Percentiles rank a stretch among this genome's conserved stretches.
phyloP scores from a whole-genome alignment of 2,797 vertebrate genomes.

The Euphonia xanthogaster region DNA sequence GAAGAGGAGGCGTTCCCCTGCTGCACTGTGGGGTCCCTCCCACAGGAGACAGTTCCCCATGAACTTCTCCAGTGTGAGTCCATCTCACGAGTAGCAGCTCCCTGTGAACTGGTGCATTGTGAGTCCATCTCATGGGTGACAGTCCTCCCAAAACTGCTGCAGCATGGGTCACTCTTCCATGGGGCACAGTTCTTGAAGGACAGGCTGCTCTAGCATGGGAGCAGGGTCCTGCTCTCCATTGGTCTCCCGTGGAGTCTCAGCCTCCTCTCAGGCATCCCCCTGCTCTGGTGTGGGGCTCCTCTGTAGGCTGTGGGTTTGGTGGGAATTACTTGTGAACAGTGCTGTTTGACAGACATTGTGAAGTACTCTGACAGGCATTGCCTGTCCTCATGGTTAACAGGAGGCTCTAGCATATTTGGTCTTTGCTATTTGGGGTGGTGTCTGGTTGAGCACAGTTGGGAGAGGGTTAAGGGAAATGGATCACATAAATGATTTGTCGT shows the following conservation, averaged over 20 bases:
- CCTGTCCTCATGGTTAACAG: background rate
- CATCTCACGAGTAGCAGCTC: background rate
- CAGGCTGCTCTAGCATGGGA: background rate
- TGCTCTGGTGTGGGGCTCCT: background rate
- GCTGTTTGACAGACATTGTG: background rate
- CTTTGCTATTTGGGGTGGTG: background rate
- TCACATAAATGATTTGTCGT: background rate
- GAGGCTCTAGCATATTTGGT: background rate
- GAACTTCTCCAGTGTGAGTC: fast-evolving
- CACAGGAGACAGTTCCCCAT: background rate
- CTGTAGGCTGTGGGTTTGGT: fast-evolving
- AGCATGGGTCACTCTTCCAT: background rate
- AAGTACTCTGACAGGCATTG: background rate
- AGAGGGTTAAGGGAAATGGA: background rate
- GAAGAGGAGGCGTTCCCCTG: background rate
- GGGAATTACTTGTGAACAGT: background rate
- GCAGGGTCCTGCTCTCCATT: background rate
- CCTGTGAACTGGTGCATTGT: fast-evolving
- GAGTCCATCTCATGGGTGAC: background rate
- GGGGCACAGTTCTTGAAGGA: background rate
- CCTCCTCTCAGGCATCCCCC: background rate
- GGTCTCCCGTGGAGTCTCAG: background rate
- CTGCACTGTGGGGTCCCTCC: background rate
- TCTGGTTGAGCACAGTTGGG: background rate
- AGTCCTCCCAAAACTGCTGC: background rate